Base-by-base conservation (phyloP, 2,113 vertebrate genomes). In the Elephas maximus region DNA sequence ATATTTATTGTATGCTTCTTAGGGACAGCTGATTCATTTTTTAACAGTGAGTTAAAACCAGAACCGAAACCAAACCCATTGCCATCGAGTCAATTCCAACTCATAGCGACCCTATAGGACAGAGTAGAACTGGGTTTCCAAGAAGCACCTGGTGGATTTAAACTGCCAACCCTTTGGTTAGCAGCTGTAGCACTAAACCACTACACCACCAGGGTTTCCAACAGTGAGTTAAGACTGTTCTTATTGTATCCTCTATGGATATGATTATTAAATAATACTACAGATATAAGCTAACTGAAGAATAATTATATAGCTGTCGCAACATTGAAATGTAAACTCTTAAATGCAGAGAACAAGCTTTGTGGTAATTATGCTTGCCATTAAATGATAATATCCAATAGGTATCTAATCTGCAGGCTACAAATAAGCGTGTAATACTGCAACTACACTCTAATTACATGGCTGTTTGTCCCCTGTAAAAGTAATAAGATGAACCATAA, bases 381-480 rank as follows among this genome's bases (percentile, higher is more conserved):
- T 97, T 97, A 97, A 97, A 90, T 91, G 90, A 94, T 97, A 97
- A 96, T 65, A 97, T 96, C 96, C 97, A 97, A 97, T 96, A 97
- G 95, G 69, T 97, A 95, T 98, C 96, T 97, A 97, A 97, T 97
- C 93, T 98, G 95, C 89, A 79, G 94, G 80, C 88, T 97, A 97
- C 95, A 97, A 97, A 97, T 97, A 97, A 95, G 88, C 91, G 0
- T 98, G 96, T 97, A 97, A 97, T 93, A 97, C 96, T 96, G 84
- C 95, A 97, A 94, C 97, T 95, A 97, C 79, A 97, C 93, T 98
- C 95, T 97, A 97, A 98, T 98, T 98, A 98, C 94, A 98, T 98
- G 98, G 97, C 95, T 97, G 92, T 97, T 98, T 98, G 97, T 97
- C 96, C 92, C 87, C 67, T 89, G 48, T 95, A 97, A 98, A 97